Percentiles rank a stretch among this genome's conserved stretches.
These are phyloP conservation scores for Chrysotoxum bicinctum DNA, from an alignment of 2,888 invertebrate species.

Conservation along the genomic window DNA sequence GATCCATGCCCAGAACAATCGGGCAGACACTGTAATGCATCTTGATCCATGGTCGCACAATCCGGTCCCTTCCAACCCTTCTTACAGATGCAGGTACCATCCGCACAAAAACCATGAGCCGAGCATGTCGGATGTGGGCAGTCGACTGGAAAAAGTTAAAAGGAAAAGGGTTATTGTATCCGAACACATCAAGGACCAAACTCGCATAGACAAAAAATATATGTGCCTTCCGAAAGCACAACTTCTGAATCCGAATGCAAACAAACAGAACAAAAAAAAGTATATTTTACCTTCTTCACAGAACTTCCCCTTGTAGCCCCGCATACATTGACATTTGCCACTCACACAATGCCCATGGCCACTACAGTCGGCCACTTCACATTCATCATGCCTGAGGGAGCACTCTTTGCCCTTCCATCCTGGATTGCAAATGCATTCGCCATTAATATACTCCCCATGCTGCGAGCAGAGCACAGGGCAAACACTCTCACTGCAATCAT, in stretches of 20 bases:
- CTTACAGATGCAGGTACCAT: slow-evolving; percentile 96
- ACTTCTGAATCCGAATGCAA: slow-evolving; percentile 10
- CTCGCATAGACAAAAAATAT: slow-evolving; percentile 17
- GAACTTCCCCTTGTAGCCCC: slow-evolving; percentile 96
- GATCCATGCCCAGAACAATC: slow-evolving; percentile 95
- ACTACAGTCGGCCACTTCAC: slow-evolving; percentile 97
- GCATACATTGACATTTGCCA: slow-evolving; percentile 96
- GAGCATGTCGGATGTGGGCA: slow-evolving; percentile 97
- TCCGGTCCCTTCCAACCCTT: slow-evolving; percentile 98
- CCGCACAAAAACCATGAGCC: slow-evolving; percentile 96
- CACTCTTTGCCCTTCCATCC: slow-evolving; percentile 99
- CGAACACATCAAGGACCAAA: slow-evolving; percentile 19
- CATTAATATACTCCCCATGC: slow-evolving; percentile 97
- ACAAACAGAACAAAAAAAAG: neutral
- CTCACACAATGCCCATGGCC: slow-evolving; percentile 98
- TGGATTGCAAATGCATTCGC: slow-evolving; percentile 97
- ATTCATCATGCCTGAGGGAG: slow-evolving; percentile 96
- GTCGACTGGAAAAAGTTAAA: slow-evolving; percentile 85
- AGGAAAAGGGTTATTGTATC: slow-evolving; percentile 42
- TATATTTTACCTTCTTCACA: slow-evolving; percentile 89
- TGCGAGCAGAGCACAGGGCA: slow-evolving; percentile 98
- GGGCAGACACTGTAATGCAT: slow-evolving; percentile 94
- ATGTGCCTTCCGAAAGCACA: slow-evolving; percentile 15
- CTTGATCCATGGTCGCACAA: slow-evolving; percentile 94
- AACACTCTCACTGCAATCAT: slow-evolving; percentile 98